Percentiles rank a stretch among this genome's conserved stretches.
Evolutionary conservation across 2,797 vertebrate species (phyloP).

Genomic region (Leucoraja ocellata): DNA sequence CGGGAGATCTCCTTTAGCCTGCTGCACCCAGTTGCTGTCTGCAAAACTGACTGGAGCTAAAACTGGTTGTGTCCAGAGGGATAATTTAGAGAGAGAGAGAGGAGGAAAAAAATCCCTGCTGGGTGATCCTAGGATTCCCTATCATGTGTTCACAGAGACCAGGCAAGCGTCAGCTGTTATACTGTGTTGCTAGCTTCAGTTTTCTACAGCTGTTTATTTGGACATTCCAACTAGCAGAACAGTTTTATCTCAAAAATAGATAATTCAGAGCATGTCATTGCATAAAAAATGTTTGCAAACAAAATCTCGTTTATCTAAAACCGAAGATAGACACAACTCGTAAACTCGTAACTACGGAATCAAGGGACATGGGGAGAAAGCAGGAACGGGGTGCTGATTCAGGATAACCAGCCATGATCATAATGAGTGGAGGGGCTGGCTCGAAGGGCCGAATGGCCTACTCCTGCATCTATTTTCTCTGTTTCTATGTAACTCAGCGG

Average conservation of each 20-base stretch:
- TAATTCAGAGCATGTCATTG: neutral
- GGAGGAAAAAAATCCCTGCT: conserved; percentile 30
- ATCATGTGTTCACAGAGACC: conserved; percentile 22
- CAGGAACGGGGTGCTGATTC: too few species aligned
- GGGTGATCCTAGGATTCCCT: conserved; percentile 41
- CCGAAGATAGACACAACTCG: too few species aligned
- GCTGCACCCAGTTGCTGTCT: conserved; percentile 14
- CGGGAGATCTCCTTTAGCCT: neutral
- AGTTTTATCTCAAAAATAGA: conserved; percentile 28
- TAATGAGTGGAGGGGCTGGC: too few species aligned
- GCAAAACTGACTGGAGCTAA: conserved; percentile 9
- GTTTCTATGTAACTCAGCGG: too few species aligned
- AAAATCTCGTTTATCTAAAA: too few species aligned
- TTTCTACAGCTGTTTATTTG: conserved; percentile 36
- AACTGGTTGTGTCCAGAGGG: neutral
- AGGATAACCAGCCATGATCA: too few species aligned
- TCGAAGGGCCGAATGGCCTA: too few species aligned
- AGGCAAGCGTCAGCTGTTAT: conserved; percentile 2
- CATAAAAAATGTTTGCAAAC: neutral
- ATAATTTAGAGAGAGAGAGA: conserved; percentile 9
- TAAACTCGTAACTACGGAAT: too few species aligned
- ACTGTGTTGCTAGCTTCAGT: neutral
- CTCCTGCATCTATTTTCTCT: too few species aligned
- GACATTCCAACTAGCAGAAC: conserved; percentile 26
- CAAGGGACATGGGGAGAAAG: too few species aligned